phyloP scores from a whole-genome alignment of 2,888 invertebrate genomes.

The Ferdinandea cuprea region DNA sequence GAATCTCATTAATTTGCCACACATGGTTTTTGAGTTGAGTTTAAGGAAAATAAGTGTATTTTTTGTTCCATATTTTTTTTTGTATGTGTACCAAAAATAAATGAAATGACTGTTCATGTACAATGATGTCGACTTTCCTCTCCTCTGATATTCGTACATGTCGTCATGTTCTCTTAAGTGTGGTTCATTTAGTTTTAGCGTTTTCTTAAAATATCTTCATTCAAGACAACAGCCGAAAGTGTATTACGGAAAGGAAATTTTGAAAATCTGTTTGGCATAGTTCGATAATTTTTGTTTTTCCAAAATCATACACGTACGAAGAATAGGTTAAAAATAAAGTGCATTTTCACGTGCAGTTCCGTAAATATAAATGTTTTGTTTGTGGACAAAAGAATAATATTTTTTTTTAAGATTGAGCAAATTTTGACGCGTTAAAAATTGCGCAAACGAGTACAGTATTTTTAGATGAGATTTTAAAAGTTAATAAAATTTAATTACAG shows the following conservation, averaged over 20 bases:
- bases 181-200: slow-evolving; percentile 37
- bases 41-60: not conserved
- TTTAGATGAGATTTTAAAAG: too few relatives aligned
- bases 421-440: not conserved
- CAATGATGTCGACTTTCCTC: slow-evolving; percentile 26
- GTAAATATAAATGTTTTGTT: not conserved
- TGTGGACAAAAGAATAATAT: not conserved
- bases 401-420: too few relatives aligned
- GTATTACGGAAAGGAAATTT: slow-evolving; percentile 44
- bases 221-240: slow-evolving; percentile 31
- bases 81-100: slow-evolving; percentile 56
- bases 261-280: slow-evolving; percentile 20
- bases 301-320: too few relatives aligned
- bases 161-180: slow-evolving; percentile 35
- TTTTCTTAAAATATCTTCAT: slow-evolving; percentile 68
- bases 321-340: too few relatives aligned
- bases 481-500: slow-evolving; percentile 19
- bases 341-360: slow-evolving; percentile 15
- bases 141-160: slow-evolving; percentile 17
- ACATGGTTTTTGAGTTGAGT: slow-evolving; percentile 9
- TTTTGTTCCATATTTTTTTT: not conserved
- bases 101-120: slow-evolving; percentile 47
- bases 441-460: not conserved
- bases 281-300: not conserved
- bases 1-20: not conserved